Evolutionary conservation across 2,888 invertebrate genomes (phyloP), one percentile per base, ranked within the genome.

Genomic region (Tinea semifulvella): DNA sequence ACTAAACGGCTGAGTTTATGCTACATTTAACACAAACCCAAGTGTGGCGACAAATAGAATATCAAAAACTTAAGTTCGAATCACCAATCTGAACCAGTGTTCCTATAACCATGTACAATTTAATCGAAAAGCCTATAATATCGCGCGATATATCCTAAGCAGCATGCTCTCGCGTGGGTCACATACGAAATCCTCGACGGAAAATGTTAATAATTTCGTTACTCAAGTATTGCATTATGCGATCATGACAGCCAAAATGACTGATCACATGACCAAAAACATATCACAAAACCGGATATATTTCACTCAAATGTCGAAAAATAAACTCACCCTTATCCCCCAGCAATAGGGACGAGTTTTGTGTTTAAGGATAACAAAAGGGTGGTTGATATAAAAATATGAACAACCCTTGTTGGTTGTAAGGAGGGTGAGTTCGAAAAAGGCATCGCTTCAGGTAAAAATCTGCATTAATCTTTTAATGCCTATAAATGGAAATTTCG

Each of bases 191-290:
- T 25, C 10, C 28, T 14, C 20, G 14, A 45, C 11, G 18, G 49
- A 48, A 52, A 53, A 47, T 59, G 63, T 58, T 66, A 63, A 68
- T 68, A 65, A 68, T 66, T 61, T 56, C 57, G 57, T 61, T 62
- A 20, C 63, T 58, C 60, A 62, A 54, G 55, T 50, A 58, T 56
- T 60, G 67, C 69, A 70, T 70, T 66, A 68, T 65, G 56, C 52
- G 53, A 52, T 49, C 51, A 47, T 58, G 69, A 49, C 49, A 49
- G 44, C 57, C 45, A 35, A 38, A 45, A 61, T 71, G 70, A 71
- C 58, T 56, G 70, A 71, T 71, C 67, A 56, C 55, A 50, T 22
- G 11, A 16, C 42, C 31, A 19, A 20, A 22, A 14, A 22, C 22
- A 40, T 40, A 31, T 14, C 31, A 31, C 31, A 31, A 13, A 31